Base-by-base conservation (phyloP, 2,113 vertebrate species). In the Thymallus thymallus region DNA sequence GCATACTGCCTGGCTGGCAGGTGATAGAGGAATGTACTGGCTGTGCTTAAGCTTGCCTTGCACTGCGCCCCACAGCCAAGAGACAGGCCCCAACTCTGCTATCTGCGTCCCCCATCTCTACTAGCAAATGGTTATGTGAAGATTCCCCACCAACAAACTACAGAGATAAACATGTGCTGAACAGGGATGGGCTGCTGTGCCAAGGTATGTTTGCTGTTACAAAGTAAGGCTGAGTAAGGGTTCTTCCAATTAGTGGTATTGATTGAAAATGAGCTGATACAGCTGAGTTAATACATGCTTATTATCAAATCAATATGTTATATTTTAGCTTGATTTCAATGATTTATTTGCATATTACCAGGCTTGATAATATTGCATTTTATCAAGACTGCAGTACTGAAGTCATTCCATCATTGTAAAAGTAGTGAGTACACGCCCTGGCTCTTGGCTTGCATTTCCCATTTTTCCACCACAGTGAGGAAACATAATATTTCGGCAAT, bases 11-110 rank as follows among this genome's bases (percentile, higher is more conserved):
- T 20, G 20, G 12, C 63, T 16, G 30, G 45, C 74, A 76, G 23
- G 64, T 76, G 69, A 72, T 26, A 6, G 22, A 18, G 60, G 69
- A 76, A 76, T 76, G 74, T 70, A 60, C 67, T 58, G 46, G n/a
- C 10, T 13, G 24, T 73, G 64, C 70, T 73, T 30, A 16, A 55
- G 73, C 78, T 68, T 72, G 62, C 58, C 20, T 26, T 32, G 69
- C 63, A 18, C 41, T 7, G 62, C 68, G 41, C n/a, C 68, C 69
- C n/a, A 56, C 18, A 62, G 63, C 26, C 13, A 55, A 66, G 18
- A 58, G 51, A 46, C 20, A 68, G 6, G 4, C 62, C 23, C 62
- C 7, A 29, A 29, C 12, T 51, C 16, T 16, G 5, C 48, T 4
- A 5, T 3, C 16, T 18, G 48, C 13, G 3, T 51, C 48, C 48